Percentiles rank a stretch among this genome's conserved stretches.
phyloP scores from a whole-genome alignment of 2,888 invertebrate genomes.

The Julus scandinavius region DNA sequence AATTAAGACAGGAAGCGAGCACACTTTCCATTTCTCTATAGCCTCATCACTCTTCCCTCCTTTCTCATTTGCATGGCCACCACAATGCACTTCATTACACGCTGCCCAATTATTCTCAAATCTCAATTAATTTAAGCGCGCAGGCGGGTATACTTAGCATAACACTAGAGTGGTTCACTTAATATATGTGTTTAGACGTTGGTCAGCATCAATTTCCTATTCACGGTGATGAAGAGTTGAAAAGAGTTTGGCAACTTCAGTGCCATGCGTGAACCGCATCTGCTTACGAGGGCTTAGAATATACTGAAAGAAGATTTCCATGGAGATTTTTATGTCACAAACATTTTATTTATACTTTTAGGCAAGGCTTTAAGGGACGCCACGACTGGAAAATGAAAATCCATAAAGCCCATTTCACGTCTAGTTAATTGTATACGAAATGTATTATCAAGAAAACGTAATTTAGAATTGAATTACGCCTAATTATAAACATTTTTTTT shows the following conservation, averaged over 20 bases:
- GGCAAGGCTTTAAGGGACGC: background rate
- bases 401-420: background rate
- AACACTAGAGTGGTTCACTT: background rate
- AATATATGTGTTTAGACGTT: conserved; percentile 17
- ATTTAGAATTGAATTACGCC: conserved; percentile 1
- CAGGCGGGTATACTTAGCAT: conserved; percentile 1
- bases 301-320: background rate
- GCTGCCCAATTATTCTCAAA: conserved; percentile 2
- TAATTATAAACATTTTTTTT: background rate
- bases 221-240: background rate
- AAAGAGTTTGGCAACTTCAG: background rate
- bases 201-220: conserved; percentile 1
- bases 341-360: background rate
- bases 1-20: background rate
- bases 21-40: background rate
- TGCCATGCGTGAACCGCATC: conserved; percentile 2
- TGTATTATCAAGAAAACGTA: background rate
- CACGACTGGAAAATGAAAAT: background rate
- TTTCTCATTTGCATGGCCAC: conserved; percentile 11
- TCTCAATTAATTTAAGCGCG: conserved; percentile 11
- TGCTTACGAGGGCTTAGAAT: background rate
- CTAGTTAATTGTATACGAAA: background rate
- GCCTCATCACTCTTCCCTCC: conserved; percentile 6
- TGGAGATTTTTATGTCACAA: background rate
- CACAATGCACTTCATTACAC: background rate